Evolutionary conservation across 2,797 vertebrate species (phyloP).

Genomic region (Chromobotia macracanthus): DNA sequence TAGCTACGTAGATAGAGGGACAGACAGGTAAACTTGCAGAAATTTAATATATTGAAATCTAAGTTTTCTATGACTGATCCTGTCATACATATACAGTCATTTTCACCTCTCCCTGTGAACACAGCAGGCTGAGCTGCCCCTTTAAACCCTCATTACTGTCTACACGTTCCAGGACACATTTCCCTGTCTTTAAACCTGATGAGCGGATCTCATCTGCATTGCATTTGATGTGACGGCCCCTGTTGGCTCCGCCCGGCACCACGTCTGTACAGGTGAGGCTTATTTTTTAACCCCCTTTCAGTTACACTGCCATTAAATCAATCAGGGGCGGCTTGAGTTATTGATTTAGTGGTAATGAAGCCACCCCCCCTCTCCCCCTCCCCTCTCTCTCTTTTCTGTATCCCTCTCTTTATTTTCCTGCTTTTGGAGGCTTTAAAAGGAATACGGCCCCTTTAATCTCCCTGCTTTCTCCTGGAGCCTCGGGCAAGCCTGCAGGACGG

Average conservation of each 20-base stretch:
- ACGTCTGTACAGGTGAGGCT: slow-evolving; percentile 63
- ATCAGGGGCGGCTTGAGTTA: slow-evolving; percentile 65
- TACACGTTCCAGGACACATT: slow-evolving; percentile 38
- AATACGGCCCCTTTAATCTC: slow-evolving; percentile 93
- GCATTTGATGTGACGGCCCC: slow-evolving; percentile 53
- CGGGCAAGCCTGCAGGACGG: slow-evolving; percentile 85
- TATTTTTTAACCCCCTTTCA: slow-evolving; percentile 71
- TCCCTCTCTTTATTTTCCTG: slow-evolving; percentile 56
- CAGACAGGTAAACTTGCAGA: neutral
- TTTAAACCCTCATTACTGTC: slow-evolving; percentile 35
- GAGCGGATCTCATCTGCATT: slow-evolving; percentile 59
- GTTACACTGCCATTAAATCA: slow-evolving; percentile 71
- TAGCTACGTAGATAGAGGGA: neutral
- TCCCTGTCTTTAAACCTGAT: slow-evolving; percentile 46
- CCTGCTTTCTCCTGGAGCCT: slow-evolving; percentile 85
- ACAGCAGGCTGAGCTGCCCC: neutral
- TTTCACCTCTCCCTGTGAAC: neutral
- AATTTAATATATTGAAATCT: neutral
- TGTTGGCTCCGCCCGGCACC: slow-evolving; percentile 39
- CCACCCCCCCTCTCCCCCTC: slow-evolving; percentile 36
- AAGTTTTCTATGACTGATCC: neutral
- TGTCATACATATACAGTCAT: neutral
- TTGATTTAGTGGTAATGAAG: slow-evolving; percentile 71
- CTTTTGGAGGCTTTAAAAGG: slow-evolving; percentile 88
- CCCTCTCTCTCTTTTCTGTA: slow-evolving; percentile 38